Percentiles rank a stretch among this genome's conserved stretches.
phyloP scores from a whole-genome alignment of 92 coral and sea anemone genomes.

The Phenganax stokvisi region DNA sequence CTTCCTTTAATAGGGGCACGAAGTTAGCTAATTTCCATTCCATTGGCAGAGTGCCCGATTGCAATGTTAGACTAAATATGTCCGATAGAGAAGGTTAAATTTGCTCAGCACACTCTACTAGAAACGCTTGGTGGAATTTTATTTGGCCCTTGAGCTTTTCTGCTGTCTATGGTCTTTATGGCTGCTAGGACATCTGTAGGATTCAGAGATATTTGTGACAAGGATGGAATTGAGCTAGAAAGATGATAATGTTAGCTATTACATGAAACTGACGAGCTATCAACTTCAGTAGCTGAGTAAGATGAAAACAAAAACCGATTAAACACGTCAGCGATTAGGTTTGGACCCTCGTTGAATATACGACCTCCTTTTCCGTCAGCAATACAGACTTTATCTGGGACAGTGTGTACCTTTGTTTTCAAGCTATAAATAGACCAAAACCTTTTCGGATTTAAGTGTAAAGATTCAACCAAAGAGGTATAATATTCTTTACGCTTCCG shows the following conservation, averaged over 20 bases:
- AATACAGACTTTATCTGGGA: not conserved
- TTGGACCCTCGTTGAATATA: not conserved
- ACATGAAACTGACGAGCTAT: too few species aligned
- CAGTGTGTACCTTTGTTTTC: not conserved
- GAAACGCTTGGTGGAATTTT: not conserved
- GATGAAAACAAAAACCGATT: not conserved
- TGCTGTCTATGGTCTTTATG: not conserved
- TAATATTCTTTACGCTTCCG: not conserved
- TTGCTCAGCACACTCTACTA: conserved; percentile 9
- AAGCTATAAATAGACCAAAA: not conserved
- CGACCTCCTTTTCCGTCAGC: not conserved
- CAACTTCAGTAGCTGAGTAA: too few species aligned
- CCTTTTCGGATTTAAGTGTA: not conserved
- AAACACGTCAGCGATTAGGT: not conserved
- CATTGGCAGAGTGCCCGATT: not conserved
- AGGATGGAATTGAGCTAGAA: not conserved
- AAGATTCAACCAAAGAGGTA: not conserved
- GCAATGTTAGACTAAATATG: not conserved
- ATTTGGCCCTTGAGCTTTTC: not conserved
- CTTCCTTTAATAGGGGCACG: conserved; percentile 40
- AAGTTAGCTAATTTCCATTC: conserved; percentile 33
- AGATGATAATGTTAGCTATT: not conserved
- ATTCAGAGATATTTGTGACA: not conserved
- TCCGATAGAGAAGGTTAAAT: not conserved
- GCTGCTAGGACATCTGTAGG: not conserved